Conservation (phyloP, 2,888 invertebrate species). For the Empis stercorea region DNA sequence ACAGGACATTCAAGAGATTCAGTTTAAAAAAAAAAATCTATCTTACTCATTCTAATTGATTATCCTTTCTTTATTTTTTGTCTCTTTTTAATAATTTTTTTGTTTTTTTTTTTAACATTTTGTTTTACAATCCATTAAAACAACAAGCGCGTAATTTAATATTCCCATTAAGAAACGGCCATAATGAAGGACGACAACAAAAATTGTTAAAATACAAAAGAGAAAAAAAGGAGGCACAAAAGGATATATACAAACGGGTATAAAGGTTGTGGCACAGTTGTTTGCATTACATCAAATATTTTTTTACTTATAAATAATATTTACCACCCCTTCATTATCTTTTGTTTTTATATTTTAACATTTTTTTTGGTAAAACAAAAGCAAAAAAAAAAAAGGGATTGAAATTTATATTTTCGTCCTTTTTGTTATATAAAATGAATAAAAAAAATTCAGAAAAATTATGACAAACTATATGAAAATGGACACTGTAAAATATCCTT, state of each 20-base stretch:
- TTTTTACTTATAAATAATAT: too few relatives aligned
- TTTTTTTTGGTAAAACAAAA: too few relatives aligned
- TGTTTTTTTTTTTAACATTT: neutral
- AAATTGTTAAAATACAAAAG: neutral
- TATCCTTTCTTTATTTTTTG: neutral
- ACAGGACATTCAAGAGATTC: neutral
- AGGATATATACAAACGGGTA: neutral
- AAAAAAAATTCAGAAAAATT: too few relatives aligned
- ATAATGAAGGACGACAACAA: conserved; percentile 11
- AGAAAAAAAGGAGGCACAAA: neutral
- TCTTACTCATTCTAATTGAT: neutral
- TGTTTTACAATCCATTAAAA: conserved; percentile 22
- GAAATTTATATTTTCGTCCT: too few relatives aligned
- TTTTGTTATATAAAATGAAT: too few relatives aligned
- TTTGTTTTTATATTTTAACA: too few relatives aligned
- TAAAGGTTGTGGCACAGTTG: too few relatives aligned
- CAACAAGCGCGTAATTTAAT: conserved; percentile 34
- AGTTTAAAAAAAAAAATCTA: neutral
- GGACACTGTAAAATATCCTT: too few relatives aligned
- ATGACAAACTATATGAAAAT: too few relatives aligned
- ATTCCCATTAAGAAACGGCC: conserved; percentile 31
- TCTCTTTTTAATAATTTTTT: neutral
- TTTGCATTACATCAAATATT: too few relatives aligned
- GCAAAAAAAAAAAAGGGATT: too few relatives aligned
- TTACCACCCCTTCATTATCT: too few relatives aligned